Percentiles rank a stretch among this genome's conserved stretches.
Evolutionary conservation across 1,140 invertebrate species (phyloP).

Genomic region (Euura saliciscinereae): DNA sequence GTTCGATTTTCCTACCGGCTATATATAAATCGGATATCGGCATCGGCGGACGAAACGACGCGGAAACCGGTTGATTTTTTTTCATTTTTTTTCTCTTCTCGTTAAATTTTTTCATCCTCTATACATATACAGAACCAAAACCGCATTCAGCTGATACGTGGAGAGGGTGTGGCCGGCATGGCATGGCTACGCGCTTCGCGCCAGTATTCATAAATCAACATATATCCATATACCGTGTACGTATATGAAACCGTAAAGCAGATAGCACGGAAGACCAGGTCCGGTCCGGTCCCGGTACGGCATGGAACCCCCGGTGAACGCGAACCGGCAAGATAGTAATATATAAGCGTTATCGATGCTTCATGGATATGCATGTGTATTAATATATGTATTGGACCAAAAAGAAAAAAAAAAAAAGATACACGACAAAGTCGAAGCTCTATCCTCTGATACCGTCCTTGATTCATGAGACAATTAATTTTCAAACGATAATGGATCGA

Average conservation of each 20-base stretch:
- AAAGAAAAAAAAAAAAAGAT: slow-evolving; percentile 46
- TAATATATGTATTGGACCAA: slow-evolving; percentile 23
- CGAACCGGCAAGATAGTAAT: slow-evolving; percentile 12
- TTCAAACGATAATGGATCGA: slow-evolving; percentile 22
- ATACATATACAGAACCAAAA: not conserved
- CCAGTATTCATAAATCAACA: slow-evolving; percentile 51
- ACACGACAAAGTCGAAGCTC: not conserved
- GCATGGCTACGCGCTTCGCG: not conserved
- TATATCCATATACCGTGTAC: slow-evolving; percentile 22
- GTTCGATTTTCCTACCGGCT: no score
- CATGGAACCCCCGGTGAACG: slow-evolving; percentile 11
- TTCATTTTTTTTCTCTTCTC: not conserved
- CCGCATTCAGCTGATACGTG: not conserved
- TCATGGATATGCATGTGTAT: no score
- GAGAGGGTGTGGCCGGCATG: not conserved
- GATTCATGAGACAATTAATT: slow-evolving; percentile 59
- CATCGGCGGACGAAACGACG: not conserved
- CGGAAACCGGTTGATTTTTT: not conserved
- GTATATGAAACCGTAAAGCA: slow-evolving; percentile 9
- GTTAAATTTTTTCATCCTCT: no score
- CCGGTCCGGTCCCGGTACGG: slow-evolving; percentile 21
- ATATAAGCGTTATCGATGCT: slow-evolving; percentile 50
- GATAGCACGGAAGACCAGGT: slow-evolving; percentile 26
- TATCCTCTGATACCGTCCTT: slow-evolving; percentile 42
- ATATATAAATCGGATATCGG: no score